Percentiles rank a stretch among this genome's conserved stretches.
phyloP scores from a whole-genome alignment of 2,113 vertebrate genomes.

The Erythrolamprus reginae region DNA sequence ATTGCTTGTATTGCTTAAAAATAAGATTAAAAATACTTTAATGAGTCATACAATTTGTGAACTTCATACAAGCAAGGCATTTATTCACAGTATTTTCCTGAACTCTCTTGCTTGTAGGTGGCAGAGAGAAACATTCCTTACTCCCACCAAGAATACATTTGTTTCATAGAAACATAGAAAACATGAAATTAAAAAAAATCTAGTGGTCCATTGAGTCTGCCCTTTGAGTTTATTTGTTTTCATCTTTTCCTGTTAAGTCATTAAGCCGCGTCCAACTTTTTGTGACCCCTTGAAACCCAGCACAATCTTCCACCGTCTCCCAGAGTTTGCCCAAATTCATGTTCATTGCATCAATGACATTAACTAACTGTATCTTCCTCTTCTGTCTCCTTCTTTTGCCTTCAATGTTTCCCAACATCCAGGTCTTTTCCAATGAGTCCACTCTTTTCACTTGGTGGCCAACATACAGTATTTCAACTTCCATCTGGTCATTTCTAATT shows the following conservation, averaged over 20 bases:
- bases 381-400: not conserved
- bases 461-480: not conserved
- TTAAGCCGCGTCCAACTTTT: not conserved
- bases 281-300: not conserved
- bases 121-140: constrained; percentile 7
- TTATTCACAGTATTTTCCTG: not conserved
- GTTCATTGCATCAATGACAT: not conserved
- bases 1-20: not conserved
- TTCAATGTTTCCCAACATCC: not conserved
- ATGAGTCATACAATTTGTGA: not conserved
- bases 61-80: not conserved
- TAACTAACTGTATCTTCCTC: not conserved
- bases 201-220: not conserved
- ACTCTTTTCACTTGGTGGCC: not conserved
- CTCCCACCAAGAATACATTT: not conserved
- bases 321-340: not conserved
- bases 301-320: not conserved
- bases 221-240: not conserved
- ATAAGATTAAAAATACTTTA: not conserved
- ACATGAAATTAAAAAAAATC: not conserved
- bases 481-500: not conserved
- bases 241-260: not conserved
- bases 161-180: not conserved
- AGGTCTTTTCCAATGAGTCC: not conserved
- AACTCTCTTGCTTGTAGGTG: constrained; percentile 11